Evolutionary conservation across 2,113 vertebrate genomes (phyloP), one percentile per base, ranked within the genome.

Genomic region (Xenopus tropicalis): DNA sequence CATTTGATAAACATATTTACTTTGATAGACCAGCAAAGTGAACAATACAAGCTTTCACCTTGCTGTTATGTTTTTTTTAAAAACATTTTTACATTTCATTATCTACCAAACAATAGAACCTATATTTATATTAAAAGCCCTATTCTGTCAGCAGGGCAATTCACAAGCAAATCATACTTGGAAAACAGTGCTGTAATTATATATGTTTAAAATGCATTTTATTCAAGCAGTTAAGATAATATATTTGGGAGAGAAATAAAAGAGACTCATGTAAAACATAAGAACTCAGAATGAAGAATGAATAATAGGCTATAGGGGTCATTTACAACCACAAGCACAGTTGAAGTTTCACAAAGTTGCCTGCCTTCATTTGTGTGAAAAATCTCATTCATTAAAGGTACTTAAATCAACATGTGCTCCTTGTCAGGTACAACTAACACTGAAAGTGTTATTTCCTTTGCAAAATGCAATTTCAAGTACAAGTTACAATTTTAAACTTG

Each of bases 121-220:
- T 19, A 57, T 22, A 23, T 29, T 44, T 57, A 19, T 23, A 42
- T 56, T 57, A 56, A 56, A 54, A 72, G 44, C 12, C 61, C 23
- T 11, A 22, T 42, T 56, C 61, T 44, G 61, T 44, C 62, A 64
- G 24, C 14, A n/a, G 22, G 56, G 48, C 22, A 65, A 57, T 72
- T 25, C 25, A 65, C 57, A 43, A 25, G 43, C 25, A 71, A 37
- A 71, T 71, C 22, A 57, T 56, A 56, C 61, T 23, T 65, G 19
- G 22, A 25, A 51, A 19, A 23, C 64, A 63, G n/a, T 51, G 23
- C 61, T 56, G 14, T 44, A 65, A 72, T 72, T 72, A 72, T 20
- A 23, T n/a, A 65, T 37, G 24, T 23, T 24, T 17, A 54, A 21
- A 56, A 72, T 64, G 48, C 20, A 65, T 72, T 72, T 65, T 16